Evolutionary conservation across 2,113 vertebrate species (phyloP).

Genomic region (Pterocles burchelli): DNA sequence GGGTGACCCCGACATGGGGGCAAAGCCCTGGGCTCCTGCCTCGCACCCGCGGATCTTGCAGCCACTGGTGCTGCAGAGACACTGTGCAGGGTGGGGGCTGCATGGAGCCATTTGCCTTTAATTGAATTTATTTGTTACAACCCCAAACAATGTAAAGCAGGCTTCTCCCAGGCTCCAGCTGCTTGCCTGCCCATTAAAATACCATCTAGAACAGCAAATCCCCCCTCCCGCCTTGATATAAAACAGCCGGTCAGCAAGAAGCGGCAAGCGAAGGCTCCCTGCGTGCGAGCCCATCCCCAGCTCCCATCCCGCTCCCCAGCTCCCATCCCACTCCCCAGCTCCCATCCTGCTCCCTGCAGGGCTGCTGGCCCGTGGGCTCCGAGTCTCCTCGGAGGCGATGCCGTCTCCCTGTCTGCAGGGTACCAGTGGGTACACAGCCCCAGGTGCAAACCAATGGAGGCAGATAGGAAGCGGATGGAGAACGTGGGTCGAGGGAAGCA

Average conservation of each 20-base stretch:
- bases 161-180: conserved; percentile 70
- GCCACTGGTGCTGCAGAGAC: conserved; percentile 12
- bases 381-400: neutral
- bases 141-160: conserved; percentile 73
- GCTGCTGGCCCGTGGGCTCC: neutral
- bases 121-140: conserved; percentile 73
- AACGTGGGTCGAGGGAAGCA: accelerated
- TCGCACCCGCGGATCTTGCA: neutral
- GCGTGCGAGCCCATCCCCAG: neutral
- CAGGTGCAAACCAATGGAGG: neutral
- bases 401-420: neutral
- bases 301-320: neutral
- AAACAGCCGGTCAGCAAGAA: conserved; percentile 66
- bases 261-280: neutral
- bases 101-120: conserved; percentile 60
- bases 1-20: neutral
- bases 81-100: conserved; percentile 45
- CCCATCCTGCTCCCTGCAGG: neutral
- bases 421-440: neutral
- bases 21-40: neutral
- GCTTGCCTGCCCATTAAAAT: conserved; percentile 71
- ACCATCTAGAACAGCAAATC: conserved; percentile 70
- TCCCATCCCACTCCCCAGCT: neutral
- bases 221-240: conserved; percentile 66
- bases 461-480: neutral